These are phyloP conservation scores for Lophotriccus pileatus DNA, from an alignment of 2,797 vertebrate species.

Conservation along the genomic window DNA sequence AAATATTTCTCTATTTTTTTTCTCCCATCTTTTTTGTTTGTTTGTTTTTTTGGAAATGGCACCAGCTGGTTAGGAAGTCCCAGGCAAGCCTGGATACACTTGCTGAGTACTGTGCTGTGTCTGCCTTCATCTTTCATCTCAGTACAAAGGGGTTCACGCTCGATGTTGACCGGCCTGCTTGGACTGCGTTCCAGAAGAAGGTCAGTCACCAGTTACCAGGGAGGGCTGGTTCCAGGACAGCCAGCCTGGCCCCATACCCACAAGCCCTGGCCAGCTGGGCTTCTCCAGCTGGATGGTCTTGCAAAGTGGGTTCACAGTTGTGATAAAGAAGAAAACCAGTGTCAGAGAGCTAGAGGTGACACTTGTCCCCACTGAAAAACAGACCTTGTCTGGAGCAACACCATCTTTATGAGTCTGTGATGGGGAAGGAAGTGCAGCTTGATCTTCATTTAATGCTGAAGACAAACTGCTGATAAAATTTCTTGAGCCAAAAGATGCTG, in stretches of 20 bases:
- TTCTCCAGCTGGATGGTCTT: not conserved
- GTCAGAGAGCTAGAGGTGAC: not conserved
- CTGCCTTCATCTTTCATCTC: conserved; percentile 52
- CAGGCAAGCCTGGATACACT: conserved; percentile 17
- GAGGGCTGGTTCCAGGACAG: not conserved
- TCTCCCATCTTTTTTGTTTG: not conserved
- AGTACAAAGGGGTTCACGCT: not conserved
- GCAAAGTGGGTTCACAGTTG: not conserved
- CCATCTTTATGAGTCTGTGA: not conserved
- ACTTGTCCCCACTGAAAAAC: not conserved
- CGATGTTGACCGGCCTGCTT: not conserved
- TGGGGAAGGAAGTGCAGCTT: not conserved
- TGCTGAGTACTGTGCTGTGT: conserved; percentile 29
- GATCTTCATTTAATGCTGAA: not conserved
- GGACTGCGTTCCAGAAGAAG: conserved; percentile 46
- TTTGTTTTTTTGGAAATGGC: not conserved
- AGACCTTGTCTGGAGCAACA: not conserved
- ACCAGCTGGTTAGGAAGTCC: not conserved
- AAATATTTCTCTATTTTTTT: not conserved
- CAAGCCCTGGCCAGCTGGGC: not conserved
- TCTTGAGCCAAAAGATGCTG: not conserved
- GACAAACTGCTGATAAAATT: not conserved
- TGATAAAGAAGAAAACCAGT: not conserved
- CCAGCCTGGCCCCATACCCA: not conserved
- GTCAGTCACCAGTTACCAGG: not conserved